A percentile compares a stretch with the other conserved stretches of the same genome.
These are phyloP conservation scores for Perca schrenkii DNA, from an alignment of 2,113 vertebrate species.

Conservation along the genomic window DNA sequence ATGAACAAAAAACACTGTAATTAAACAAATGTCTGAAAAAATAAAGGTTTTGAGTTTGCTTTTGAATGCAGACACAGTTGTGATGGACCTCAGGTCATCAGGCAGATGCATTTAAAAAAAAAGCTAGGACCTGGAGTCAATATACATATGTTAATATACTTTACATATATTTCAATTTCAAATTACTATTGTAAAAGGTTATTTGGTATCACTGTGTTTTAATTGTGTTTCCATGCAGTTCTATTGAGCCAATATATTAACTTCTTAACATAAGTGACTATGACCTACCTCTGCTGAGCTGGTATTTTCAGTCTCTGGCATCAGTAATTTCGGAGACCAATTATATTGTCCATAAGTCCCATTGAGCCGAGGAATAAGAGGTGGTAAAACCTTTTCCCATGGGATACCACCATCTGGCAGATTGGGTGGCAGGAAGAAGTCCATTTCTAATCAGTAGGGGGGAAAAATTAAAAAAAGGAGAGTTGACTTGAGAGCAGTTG, in stretches of 20 bases:
- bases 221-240: background rate
- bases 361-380: constrained; percentile 78
- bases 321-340: constrained; percentile 73
- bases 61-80: too few relatives aligned
- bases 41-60: too few relatives aligned
- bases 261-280: background rate
- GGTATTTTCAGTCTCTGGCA: constrained; percentile 69
- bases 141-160: too few relatives aligned
- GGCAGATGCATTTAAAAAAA: too few relatives aligned
- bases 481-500: background rate
- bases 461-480: background rate
- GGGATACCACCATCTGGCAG: constrained; percentile 70
- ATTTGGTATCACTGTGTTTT: background rate
- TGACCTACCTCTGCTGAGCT: constrained; percentile 76
- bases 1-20: too few relatives aligned
- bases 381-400: constrained; percentile 80
- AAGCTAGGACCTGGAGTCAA: too few relatives aligned
- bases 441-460: constrained; percentile 66
- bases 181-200: background rate
- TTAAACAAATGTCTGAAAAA: too few relatives aligned
- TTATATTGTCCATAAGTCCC: constrained; percentile 68
- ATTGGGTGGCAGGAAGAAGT: constrained; percentile 77
- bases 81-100: too few relatives aligned
- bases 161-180: background rate
- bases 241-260: background rate